Conservation (phyloP, 2,113 vertebrate species). For the Eulacestoma nigropectus region DNA sequence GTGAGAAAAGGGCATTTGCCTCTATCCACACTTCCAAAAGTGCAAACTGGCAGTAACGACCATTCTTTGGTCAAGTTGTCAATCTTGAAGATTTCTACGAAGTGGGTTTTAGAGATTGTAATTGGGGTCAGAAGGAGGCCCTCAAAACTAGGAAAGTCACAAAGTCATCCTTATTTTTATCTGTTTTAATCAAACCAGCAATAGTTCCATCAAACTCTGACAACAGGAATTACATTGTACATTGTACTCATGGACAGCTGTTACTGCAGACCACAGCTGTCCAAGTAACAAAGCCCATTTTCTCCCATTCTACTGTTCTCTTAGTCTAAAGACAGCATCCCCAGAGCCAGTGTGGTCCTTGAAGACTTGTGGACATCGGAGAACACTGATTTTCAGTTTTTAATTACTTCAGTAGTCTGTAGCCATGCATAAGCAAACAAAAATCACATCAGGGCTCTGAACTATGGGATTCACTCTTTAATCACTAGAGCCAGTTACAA, state of each 20-base stretch:
- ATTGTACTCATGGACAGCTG: not conserved
- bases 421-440: not conserved
- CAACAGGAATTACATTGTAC: not conserved
- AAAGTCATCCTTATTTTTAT: not conserved
- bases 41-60: not conserved
- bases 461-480: not conserved
- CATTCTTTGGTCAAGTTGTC: not conserved
- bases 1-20: not conserved
- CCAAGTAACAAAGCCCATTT: not conserved
- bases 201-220: not conserved
- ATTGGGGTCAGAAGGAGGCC: not conserved
- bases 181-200: not conserved
- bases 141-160: not conserved
- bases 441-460: not conserved
- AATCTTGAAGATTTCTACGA: not conserved
- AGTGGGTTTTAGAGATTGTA: not conserved
- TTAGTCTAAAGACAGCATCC: not conserved
- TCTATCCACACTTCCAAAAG: not conserved
- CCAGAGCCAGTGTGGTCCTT: not conserved
- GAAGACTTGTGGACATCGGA: not conserved
- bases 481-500: not conserved
- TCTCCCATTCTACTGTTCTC: not conserved
- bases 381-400: not conserved
- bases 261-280: not conserved
- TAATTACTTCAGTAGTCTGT: not conserved